A percentile compares a stretch with the other conserved stretches of the same genome.
Evolutionary conservation across 2,113 vertebrate genomes (phyloP).

Genomic region (Dryoscopus gambensis): DNA sequence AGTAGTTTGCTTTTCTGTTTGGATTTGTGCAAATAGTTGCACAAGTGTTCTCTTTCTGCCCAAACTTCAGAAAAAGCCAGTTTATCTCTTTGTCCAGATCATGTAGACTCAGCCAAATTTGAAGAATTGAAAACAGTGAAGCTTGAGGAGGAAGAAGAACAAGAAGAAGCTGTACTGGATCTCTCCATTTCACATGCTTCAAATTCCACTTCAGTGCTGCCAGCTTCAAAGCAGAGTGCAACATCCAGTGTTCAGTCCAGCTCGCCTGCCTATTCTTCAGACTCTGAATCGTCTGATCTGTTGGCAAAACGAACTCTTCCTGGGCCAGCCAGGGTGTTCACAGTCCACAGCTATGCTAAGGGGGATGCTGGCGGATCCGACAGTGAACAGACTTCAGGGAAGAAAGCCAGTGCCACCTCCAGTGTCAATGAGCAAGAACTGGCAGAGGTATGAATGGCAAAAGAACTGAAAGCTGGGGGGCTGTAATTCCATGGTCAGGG

Average conservation of each 20-base stretch:
- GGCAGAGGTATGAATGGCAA: conserved; percentile 66
- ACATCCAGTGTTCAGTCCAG: neutral
- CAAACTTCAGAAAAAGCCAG: neutral
- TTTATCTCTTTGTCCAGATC: conserved; percentile 60
- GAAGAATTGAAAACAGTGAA: conserved; percentile 77
- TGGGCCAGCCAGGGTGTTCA: conserved; percentile 78
- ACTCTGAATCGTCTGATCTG: conserved; percentile 81
- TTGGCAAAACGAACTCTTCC: conserved; percentile 77
- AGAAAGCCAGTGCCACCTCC: conserved; percentile 57
- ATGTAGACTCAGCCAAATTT: conserved; percentile 57
- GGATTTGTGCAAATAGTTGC: neutral
- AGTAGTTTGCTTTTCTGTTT: neutral
- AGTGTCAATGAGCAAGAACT: conserved; percentile 68
- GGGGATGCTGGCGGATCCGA: conserved; percentile 65
- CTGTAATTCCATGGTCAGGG: neutral
- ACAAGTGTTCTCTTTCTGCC: neutral
- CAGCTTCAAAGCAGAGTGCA: conserved; percentile 50
- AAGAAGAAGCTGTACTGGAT: conserved; percentile 72
- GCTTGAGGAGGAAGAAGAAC: conserved; percentile 62
- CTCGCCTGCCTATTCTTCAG: conserved; percentile 69
- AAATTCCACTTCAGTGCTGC: conserved; percentile 56
- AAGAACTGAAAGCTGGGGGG: neutral
- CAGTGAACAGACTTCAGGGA: conserved; percentile 55
- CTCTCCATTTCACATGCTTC: conserved; percentile 70
- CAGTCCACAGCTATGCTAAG: conserved; percentile 83